phyloP scores from a whole-genome alignment of 2,797 vertebrate genomes.

The Takifugu ocellatus region DNA sequence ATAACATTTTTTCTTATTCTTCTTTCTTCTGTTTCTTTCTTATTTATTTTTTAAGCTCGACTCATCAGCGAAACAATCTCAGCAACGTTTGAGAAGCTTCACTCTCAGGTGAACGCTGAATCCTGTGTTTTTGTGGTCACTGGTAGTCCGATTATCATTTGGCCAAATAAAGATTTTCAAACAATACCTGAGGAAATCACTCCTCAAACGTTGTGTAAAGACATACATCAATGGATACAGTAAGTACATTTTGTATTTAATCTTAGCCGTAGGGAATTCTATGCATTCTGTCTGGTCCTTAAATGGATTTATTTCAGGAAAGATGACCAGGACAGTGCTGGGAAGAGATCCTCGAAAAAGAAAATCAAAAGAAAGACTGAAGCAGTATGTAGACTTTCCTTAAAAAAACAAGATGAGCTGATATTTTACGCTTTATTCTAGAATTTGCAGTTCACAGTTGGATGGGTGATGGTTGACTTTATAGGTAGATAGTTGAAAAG shows the following conservation, averaged over 20 bases:
- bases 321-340: conserved; percentile 57
- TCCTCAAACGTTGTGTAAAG: conserved; percentile 76
- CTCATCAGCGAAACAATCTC: conserved; percentile 76
- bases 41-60: conserved; percentile 54
- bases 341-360: conserved; percentile 70
- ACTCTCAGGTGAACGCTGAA: conserved; percentile 80
- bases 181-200: conserved; percentile 74
- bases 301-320: conserved; percentile 49
- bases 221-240: conserved; percentile 80
- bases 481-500: neutral
- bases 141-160: conserved; percentile 83
- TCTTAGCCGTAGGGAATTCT: neutral
- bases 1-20: neutral
- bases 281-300: neutral
- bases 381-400: conserved; percentile 50
- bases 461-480: neutral
- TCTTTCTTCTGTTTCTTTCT: conserved; percentile 36
- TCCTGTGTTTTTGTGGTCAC: conserved; percentile 81
- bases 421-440: neutral
- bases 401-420: neutral
- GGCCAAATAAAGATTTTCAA: conserved; percentile 81
- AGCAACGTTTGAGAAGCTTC: conserved; percentile 78
- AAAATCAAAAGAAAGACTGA: conserved; percentile 59
- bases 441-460: neutral
- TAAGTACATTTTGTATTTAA: conserved; percentile 63